Evolutionary conservation across 2,797 vertebrate species (phyloP).

Genomic region (Cercopithecus neglectus): DNA sequence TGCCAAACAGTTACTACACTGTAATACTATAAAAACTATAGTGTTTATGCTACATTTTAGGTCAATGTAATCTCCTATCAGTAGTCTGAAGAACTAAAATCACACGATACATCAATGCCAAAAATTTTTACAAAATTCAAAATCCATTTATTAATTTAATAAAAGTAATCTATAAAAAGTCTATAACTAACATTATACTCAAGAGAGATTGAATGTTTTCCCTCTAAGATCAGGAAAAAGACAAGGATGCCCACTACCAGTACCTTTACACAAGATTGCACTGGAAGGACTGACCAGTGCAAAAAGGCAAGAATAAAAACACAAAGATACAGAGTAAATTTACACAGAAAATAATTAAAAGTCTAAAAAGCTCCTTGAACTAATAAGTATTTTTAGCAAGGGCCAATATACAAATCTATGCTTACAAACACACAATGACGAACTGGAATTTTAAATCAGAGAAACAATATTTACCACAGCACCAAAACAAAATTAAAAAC

Average conservation of each 20-base stretch:
- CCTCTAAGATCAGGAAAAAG: background rate
- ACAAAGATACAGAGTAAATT: background rate
- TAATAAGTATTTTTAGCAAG: background rate
- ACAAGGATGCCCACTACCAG: background rate
- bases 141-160: background rate
- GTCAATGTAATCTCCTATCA: background rate
- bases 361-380: background rate
- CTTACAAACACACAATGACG: background rate
- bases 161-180: background rate
- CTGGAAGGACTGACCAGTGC: background rate
- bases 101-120: background rate
- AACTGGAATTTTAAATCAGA: background rate
- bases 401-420: background rate
- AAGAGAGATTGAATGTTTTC: background rate
- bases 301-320: background rate
- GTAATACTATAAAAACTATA: background rate
- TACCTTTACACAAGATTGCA: background rate
- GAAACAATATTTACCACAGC: background rate
- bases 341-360: background rate
- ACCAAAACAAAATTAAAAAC: background rate
- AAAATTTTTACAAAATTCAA: constrained; percentile 5
- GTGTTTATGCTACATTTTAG: background rate
- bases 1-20: background rate
- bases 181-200: background rate
- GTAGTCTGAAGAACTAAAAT: background rate